Evolutionary conservation across 2,113 vertebrate genomes (phyloP).

Genomic region (Psettodes erumei): DNA sequence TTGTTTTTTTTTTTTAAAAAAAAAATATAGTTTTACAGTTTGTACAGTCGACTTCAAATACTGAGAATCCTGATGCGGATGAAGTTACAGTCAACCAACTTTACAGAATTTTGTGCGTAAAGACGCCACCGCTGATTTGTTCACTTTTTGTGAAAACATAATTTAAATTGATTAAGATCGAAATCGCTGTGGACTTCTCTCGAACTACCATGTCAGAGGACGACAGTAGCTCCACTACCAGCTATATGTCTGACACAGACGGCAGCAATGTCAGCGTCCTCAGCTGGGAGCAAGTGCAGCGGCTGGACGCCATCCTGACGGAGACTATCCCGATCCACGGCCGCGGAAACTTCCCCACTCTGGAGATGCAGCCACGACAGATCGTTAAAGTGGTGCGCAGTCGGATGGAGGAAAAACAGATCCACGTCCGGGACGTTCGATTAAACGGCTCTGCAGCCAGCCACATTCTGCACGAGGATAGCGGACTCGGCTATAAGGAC

Average conservation of each 20-base stretch:
- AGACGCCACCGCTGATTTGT: constrained; percentile 16
- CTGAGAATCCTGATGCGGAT: constrained; percentile 18
- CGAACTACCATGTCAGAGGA: constrained; percentile 89
- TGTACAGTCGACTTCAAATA: not conserved
- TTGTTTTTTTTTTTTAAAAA: not conserved
- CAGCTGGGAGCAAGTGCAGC: constrained; percentile 98
- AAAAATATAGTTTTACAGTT: not conserved
- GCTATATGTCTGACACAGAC: constrained; percentile 73
- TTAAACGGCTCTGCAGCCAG: constrained; percentile 97
- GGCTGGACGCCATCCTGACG: constrained; percentile 93
- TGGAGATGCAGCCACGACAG: constrained; percentile 94
- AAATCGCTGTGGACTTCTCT: constrained; percentile 21
- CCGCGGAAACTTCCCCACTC: constrained; percentile 97
- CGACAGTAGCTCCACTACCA: constrained; percentile 76
- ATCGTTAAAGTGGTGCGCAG: constrained; percentile 95
- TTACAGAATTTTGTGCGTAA: constrained; percentile 43
- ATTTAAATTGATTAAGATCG: not conserved
- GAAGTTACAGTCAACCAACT: not conserved
- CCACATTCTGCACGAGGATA: constrained; percentile 95
- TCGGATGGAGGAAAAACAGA: constrained; percentile 91
- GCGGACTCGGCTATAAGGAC: constrained; percentile 97
- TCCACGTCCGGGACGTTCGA: constrained; percentile 92
- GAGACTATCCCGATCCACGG: constrained; percentile 99
- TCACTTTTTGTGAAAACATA: constrained; percentile 14
- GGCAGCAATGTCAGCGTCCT: constrained; percentile 90